Evolutionary conservation across 2,113 vertebrate species (phyloP), one percentile per base, ranked within the genome.

Genomic region (Cinclus mexicanus): DNA sequence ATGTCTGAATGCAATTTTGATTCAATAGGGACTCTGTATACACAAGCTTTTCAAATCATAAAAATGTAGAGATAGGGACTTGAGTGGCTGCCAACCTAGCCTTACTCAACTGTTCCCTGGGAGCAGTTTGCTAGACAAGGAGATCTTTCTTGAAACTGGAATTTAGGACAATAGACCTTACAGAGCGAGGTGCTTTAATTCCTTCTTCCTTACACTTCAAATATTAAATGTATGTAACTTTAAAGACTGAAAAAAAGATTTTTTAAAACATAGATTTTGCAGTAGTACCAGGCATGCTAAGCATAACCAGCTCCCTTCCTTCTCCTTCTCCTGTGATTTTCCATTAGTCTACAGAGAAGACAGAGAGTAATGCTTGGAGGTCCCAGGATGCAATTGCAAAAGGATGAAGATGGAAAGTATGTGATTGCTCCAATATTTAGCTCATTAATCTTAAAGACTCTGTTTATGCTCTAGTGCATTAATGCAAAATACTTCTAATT

Each of bases 61-160:
- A 86, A 96, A 96, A 90, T 70, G 83, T 37, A 96, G 93, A 93
- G 94, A 93, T 80, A 87, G 87, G 90, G 87, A 95, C 57, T 35
- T 89, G 94, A 95, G 87, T 42, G 55, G 39, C 60, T 91, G 95
- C 96, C 97, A 97, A 53, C 42, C 50, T 55, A 56, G 90, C 89
- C 87, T 92, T 86, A 83, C 94, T 96, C 90, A 82, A 42, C 37
- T 61, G 42, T 31, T 95, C 87, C 91, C 85, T 90, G 77, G 94
- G 92, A 95, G 84, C 70, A 50, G 55, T 80, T 94, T 89, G 61
- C 47, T 37, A 89, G 89, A 92, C 88, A 91, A 85, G 96, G 86
- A 87, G 42, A 85, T 59, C 31, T 63, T 81, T 79, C 79, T 64
- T 52, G 28, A 44, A 81, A 63, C 68, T 85, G 89, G 76, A 95